Conservation (phyloP, 2,113 vertebrate species). For the Stictonetta naevosa region DNA sequence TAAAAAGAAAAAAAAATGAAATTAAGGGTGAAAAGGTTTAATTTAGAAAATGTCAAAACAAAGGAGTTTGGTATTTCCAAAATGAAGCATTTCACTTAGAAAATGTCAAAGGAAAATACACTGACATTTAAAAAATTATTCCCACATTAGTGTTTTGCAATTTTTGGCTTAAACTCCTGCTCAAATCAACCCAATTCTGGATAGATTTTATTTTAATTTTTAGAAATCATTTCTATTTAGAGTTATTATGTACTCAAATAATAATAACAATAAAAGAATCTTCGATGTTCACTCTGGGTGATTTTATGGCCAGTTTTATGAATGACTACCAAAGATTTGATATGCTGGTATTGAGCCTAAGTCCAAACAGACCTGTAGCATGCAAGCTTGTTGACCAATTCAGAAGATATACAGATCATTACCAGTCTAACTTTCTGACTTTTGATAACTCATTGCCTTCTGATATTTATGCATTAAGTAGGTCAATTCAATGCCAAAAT, state of each 20-base stretch:
- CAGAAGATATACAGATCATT: background rate
- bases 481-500: background rate
- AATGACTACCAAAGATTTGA: background rate
- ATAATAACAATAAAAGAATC: background rate
- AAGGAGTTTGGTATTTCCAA: constrained; percentile 29
- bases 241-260: background rate
- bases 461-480: background rate
- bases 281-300: accelerated
- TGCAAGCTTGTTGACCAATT: background rate
- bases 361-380: background rate
- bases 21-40: constrained; percentile 4
- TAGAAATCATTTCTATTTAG: background rate
- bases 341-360: background rate
- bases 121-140: constrained; percentile 36
- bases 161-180: background rate
- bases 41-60: constrained; percentile 19
- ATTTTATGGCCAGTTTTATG: background rate
- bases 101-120: background rate
- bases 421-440: background rate
- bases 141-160: background rate
- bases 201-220: background rate
- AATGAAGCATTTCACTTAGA: background rate
- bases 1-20: background rate
- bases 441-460: background rate
- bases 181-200: background rate